These are phyloP conservation scores for Chaetura pelagica DNA, from an alignment of 2,113 vertebrate species.

Conservation along the genomic window DNA sequence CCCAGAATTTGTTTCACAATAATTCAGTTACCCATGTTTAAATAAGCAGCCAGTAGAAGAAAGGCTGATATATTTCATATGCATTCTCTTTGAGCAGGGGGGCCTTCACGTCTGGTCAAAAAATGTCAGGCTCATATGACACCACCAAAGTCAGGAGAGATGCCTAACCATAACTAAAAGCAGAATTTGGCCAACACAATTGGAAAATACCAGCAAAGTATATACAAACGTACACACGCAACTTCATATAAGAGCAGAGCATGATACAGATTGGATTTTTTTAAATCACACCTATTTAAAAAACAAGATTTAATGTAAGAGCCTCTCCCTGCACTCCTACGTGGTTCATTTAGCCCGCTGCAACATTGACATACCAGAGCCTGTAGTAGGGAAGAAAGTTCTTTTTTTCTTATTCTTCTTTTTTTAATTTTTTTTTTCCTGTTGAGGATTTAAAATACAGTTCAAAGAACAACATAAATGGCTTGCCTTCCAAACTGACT, in stretches of 20 bases:
- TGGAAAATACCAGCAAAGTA: slow-evolving; percentile 61
- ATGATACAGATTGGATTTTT: slow-evolving; percentile 19
- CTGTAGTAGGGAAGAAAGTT: not conserved
- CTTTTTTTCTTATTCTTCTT: rapidly evolving
- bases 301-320: not conserved
- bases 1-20: slow-evolving; percentile 69
- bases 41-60: slow-evolving; percentile 63
- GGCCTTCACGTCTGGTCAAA: slow-evolving; percentile 61
- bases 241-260: not conserved
- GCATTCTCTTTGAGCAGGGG: slow-evolving; percentile 61
- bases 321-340: not conserved
- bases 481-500: not conserved
- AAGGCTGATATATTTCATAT: slow-evolving; percentile 65
- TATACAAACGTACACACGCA: slow-evolving; percentile 56
- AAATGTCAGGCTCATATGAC: slow-evolving; percentile 69
- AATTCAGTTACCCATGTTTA: slow-evolving; percentile 68
- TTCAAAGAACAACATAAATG: not conserved
- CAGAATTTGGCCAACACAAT: slow-evolving; percentile 67
- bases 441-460: slow-evolving; percentile 1
- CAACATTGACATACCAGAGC: not conserved
- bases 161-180: slow-evolving; percentile 68
- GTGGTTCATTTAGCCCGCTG: not conserved
- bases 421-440: no score
- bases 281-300: slow-evolving; percentile 57
- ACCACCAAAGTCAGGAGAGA: slow-evolving; percentile 62